phyloP scores from a whole-genome alignment of 2,113 vertebrate species.

The Sialia sialis region DNA sequence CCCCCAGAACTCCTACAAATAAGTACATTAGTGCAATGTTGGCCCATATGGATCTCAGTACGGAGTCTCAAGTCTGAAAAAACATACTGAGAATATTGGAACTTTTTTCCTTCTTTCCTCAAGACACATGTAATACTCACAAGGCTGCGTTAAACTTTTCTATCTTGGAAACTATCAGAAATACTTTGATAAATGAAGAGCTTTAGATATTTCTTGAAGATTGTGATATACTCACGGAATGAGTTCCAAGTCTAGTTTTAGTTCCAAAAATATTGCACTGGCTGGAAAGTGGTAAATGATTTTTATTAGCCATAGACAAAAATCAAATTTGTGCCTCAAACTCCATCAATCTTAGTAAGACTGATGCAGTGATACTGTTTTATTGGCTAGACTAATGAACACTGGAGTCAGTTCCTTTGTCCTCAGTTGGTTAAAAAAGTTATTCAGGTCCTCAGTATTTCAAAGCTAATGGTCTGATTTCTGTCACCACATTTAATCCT shows the following conservation, averaged over 20 bases:
- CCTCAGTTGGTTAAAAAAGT: constrained; percentile 28
- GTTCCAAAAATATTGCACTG: constrained; percentile 42
- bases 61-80: neutral
- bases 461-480: constrained; percentile 35
- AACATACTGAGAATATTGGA: neutral
- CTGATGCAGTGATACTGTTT: constrained; percentile 11
- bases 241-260: constrained; percentile 23
- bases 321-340: constrained; percentile 61
- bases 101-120: neutral
- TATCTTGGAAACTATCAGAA: constrained; percentile 14
- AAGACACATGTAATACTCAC: neutral
- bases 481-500: neutral
- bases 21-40: neutral
- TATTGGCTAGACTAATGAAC: constrained; percentile 59
- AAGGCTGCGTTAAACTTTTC: neutral
- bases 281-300: constrained; percentile 46
- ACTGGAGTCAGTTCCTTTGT: constrained; percentile 16
- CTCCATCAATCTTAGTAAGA: constrained; percentile 58
- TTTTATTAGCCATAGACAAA: constrained; percentile 68
- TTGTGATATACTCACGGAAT: constrained; percentile 16
- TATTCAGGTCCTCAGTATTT: neutral
- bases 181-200: constrained; percentile 47
- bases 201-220: constrained; percentile 4
- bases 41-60: neutral
- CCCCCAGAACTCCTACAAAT: neutral